Evolutionary conservation across 1,140 invertebrate species (phyloP).

Genomic region (Ceratina calcarata): DNA sequence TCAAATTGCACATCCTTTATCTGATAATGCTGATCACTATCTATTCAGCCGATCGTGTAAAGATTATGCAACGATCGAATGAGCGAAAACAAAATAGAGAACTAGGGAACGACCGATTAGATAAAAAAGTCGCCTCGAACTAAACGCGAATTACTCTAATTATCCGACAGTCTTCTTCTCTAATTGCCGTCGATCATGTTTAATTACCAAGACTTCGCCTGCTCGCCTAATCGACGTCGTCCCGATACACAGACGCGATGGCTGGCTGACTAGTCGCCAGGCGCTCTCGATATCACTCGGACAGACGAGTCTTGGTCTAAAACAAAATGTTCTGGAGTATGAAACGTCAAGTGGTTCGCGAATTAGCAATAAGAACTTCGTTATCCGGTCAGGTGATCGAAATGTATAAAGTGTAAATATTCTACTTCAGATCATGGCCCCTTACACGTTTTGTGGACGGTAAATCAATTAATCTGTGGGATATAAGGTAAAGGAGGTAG

Average conservation of each 20-base stretch:
- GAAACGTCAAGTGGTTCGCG: neutral
- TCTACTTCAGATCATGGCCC: neutral
- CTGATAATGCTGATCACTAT: no score
- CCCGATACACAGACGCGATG: neutral
- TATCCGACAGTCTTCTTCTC: neutral
- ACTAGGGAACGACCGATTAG: neutral
- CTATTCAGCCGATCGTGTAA: no score
- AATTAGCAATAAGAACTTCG: neutral
- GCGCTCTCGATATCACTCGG: neutral
- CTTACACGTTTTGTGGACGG: neutral
- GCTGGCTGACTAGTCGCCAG: neutral
- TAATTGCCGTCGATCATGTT: conserved; percentile 18
- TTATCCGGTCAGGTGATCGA: neutral
- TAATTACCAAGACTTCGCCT: neutral
- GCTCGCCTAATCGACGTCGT: conserved; percentile 35
- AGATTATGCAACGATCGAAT: neutral
- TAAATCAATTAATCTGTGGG: neutral
- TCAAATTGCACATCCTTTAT: no score
- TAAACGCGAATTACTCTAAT: conserved; percentile 1
- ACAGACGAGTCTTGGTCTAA: no score
- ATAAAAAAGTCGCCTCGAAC: neutral
- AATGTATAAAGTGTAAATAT: neutral
- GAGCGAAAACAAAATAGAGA: neutral
- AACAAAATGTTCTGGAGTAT: neutral
- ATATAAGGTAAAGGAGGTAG: no score